Evolutionary conservation across 1,140 invertebrate genomes (phyloP).

Genomic region (Capitella teleta): DNA sequence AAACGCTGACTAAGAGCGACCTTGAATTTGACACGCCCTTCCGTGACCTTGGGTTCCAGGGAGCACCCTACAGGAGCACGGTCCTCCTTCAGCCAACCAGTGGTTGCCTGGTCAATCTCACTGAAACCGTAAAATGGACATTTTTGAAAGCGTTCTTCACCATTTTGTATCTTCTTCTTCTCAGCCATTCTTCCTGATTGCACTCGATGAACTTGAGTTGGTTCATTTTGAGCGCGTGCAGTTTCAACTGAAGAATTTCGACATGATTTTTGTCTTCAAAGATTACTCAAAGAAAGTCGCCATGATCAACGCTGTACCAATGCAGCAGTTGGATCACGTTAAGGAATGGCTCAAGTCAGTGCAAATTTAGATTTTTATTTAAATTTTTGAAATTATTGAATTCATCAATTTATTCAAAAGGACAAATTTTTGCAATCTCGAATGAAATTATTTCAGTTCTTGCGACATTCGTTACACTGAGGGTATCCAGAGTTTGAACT

Average conservation of each 20-base stretch:
- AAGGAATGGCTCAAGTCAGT: constrained; percentile 97
- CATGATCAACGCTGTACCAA: constrained; percentile 96
- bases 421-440: no score
- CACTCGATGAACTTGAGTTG: constrained; percentile 91
- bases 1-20: constrained; percentile 87
- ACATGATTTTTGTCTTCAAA: constrained; percentile 99
- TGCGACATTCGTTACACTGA: constrained; percentile 96
- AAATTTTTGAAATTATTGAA: no score
- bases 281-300: constrained; percentile 88
- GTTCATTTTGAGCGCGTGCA: constrained; percentile 98
- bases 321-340: constrained; percentile 96
- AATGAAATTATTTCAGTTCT: constrained; percentile 56
- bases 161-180: constrained; percentile 21
- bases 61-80: constrained; percentile 92
- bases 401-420: no score
- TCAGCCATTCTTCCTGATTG: constrained; percentile 93
- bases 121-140: constrained; percentile 70
- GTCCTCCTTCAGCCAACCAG: constrained; percentile 94
- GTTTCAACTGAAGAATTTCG: constrained; percentile 97
- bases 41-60: constrained; percentile 91
- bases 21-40: constrained; percentile 99
- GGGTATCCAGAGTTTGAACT: constrained; percentile 96
- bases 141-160: not conserved
- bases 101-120: constrained; percentile 90
- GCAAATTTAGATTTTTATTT: no score